These are phyloP conservation scores for Nephrotoma flavescens DNA, from an alignment of 2,888 invertebrate genomes.

Conservation along the genomic window DNA sequence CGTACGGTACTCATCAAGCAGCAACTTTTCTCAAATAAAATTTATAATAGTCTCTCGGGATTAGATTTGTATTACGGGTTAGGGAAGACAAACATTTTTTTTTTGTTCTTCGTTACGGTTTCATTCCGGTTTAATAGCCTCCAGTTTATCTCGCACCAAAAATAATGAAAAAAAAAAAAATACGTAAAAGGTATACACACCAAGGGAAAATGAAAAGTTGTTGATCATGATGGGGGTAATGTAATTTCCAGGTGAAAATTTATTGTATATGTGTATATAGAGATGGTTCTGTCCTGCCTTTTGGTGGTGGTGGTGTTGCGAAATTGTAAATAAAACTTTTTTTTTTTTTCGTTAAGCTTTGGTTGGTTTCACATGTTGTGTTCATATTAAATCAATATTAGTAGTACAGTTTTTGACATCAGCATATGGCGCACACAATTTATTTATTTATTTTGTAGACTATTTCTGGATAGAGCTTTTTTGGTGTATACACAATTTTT, in stretches of 20 bases:
- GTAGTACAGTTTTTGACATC: background rate
- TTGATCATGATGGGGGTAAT: background rate
- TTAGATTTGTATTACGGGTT: background rate
- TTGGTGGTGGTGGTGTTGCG: background rate
- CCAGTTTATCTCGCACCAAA: background rate
- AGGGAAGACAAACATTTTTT: background rate
- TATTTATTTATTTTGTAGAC: background rate
- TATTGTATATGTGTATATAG: background rate
- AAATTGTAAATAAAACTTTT: background rate
- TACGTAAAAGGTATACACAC: background rate
- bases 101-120: background rate
- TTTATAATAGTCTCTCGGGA: background rate
- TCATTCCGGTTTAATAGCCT: background rate
- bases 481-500: background rate
- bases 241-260: background rate
- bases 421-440: background rate
- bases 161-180: background rate
- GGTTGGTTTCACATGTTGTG: background rate
- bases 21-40: background rate
- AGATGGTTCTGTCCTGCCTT: background rate
- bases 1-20: background rate
- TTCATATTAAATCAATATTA: background rate
- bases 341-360: background rate
- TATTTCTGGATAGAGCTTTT: background rate
- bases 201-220: background rate